Conservation (phyloP, 1,140 invertebrate genomes). For the Augochlora pura region DNA sequence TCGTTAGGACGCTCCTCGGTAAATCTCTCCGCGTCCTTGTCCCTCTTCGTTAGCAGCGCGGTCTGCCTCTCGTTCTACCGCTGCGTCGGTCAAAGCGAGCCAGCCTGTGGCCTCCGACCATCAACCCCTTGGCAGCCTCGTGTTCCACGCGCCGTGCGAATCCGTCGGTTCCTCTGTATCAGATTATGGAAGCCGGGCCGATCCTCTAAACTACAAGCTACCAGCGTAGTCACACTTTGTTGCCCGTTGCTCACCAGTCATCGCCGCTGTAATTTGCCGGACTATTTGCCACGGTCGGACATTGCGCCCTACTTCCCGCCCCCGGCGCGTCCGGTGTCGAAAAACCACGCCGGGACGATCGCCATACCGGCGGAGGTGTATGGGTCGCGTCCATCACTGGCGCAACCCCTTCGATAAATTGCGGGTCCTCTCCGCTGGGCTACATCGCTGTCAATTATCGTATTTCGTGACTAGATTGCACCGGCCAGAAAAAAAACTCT, state of each 20-base stretch:
- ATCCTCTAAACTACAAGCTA: slow-evolving; percentile 48
- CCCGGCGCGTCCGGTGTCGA: neutral
- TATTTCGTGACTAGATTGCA: neutral
- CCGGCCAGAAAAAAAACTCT: neutral
- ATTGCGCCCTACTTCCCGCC: neutral
- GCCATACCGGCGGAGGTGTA: neutral
- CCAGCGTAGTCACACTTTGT: slow-evolving; percentile 36
- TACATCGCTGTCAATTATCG: neutral
- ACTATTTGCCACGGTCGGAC: slow-evolving; percentile 36
- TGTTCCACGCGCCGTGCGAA: slow-evolving; percentile 4
- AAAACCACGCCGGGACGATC: slow-evolving; percentile 24
- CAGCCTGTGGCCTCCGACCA: neutral
- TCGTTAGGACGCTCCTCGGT: neutral
- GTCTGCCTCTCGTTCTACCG: neutral
- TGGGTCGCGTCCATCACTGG: neutral
- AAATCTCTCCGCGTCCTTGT: neutral
- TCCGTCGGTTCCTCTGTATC: slow-evolving; percentile 32
- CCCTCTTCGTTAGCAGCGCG: neutral
- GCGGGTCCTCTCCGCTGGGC: neutral
- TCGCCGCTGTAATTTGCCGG: slow-evolving; percentile 32
- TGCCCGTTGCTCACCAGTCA: slow-evolving; percentile 31
- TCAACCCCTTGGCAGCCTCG: neutral
- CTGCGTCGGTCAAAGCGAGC: neutral
- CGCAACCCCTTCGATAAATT: neutral
- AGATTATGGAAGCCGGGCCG: slow-evolving; percentile 44